These are phyloP conservation scores for Drosophila novamexicana DNA, from an alignment of 1,140 invertebrate species.

Conservation along the genomic window DNA sequence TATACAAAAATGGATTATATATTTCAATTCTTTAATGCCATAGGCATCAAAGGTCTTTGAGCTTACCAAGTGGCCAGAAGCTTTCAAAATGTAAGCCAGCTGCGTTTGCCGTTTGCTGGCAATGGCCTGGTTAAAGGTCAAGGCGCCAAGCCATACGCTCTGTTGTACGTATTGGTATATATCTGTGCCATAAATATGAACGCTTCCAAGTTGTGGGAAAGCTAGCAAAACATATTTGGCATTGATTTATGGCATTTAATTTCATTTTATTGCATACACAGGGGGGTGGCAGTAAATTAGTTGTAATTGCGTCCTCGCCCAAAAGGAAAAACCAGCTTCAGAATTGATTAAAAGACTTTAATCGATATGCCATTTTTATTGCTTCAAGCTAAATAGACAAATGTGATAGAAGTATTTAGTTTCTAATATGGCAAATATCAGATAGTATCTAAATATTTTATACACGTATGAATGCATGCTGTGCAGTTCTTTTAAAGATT, in stretches of 20 bases:
- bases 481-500: too few species aligned
- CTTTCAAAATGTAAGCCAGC: neutral
- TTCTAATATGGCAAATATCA: neutral
- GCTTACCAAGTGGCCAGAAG: slow-evolving; percentile 13
- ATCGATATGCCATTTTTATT: slow-evolving; percentile 29
- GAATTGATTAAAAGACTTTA: slow-evolving; percentile 61
- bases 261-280: slow-evolving; percentile 60
- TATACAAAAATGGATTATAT: too few species aligned
- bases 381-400: neutral
- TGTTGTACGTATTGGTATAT: neutral
- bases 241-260: slow-evolving; percentile 75
- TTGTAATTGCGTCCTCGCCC: slow-evolving; percentile 35
- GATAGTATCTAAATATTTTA: neutral
- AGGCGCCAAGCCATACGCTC: slow-evolving; percentile 13
- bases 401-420: neutral
- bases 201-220: slow-evolving; percentile 11
- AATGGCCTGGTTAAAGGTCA: slow-evolving; percentile 48
- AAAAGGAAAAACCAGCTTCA: slow-evolving; percentile 16
- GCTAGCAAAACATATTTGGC: slow-evolving; percentile 46
- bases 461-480: neutral
- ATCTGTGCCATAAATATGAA: slow-evolving; percentile 36
- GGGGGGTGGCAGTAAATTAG: slow-evolving; percentile 44
- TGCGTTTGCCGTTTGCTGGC: neutral
- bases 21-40: too few species aligned
- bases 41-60: slow-evolving; percentile 4